Conservation (phyloP, 2,888 invertebrate genomes). For the Pristionchus arcanus region DNA sequence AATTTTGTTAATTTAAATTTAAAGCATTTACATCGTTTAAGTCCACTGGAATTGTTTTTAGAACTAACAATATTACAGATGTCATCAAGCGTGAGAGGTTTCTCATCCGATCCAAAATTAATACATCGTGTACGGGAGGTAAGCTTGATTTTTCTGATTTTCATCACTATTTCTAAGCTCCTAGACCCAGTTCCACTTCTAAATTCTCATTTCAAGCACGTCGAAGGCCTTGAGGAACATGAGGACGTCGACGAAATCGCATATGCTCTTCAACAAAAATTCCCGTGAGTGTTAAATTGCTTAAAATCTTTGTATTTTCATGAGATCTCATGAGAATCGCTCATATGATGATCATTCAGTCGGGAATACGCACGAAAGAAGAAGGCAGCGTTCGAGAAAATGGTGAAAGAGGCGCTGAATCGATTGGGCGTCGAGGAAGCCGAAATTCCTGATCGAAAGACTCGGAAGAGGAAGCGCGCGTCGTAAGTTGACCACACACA, state of each 20-base stretch:
- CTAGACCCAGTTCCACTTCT: background rate
- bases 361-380: conserved; percentile 68
- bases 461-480: conserved; percentile 40
- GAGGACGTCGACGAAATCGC: conserved; percentile 65
- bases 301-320: background rate
- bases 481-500: conserved; percentile 32
- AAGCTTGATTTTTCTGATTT: background rate
- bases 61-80: background rate
- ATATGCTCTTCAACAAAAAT: conserved; percentile 67
- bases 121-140: conserved; percentile 50
- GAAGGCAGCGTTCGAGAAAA: conserved; percentile 61
- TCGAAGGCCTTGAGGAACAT: conserved; percentile 48
- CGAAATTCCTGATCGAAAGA: background rate
- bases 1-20: background rate
- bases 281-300: conserved; percentile 60
- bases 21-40: background rate
- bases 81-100: conserved; percentile 33
- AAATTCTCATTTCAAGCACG: conserved; percentile 14
- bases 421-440: conserved; percentile 37
- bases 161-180: background rate
- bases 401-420: conserved; percentile 63
- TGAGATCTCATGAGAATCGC: background rate
- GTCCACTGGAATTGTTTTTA: background rate
- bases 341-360: background rate
- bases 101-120: conserved; percentile 46